Conservation (phyloP, 2,797 vertebrate species). For the Petrocephalus sullivani region DNA sequence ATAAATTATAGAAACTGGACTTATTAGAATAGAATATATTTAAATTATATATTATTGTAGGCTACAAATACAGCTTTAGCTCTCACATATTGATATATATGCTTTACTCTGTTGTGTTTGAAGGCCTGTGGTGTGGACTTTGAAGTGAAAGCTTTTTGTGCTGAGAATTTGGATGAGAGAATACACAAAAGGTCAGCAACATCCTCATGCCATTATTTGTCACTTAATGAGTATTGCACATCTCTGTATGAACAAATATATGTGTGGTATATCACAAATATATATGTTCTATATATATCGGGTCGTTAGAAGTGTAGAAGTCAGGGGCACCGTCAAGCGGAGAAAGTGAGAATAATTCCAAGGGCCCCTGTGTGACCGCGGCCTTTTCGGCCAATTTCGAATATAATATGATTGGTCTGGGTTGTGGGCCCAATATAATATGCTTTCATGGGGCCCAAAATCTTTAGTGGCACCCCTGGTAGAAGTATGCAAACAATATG, state of each 20-base stretch:
- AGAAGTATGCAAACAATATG: background rate
- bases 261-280: no score
- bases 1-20: background rate
- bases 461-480: background rate
- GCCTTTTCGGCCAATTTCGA: no score
- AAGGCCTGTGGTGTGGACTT: conserved; percentile 96
- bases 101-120: conserved; percentile 21
- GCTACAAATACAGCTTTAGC: background rate
- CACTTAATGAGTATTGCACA: background rate
- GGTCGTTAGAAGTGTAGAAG: no score
- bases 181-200: conserved; percentile 82
- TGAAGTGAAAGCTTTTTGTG: conserved; percentile 91
- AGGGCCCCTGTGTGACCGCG: no score
- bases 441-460: no score
- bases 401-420: background rate
- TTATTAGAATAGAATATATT: background rate
- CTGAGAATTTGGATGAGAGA: conserved; percentile 84
- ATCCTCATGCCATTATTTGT: background rate
- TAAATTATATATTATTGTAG: background rate
- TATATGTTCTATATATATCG: no score
- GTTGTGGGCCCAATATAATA: no score
- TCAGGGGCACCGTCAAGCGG: no score
- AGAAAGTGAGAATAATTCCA: background rate
- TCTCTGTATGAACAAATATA: background rate
- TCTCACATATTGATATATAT: background rate